Conservation (phyloP, 2,113 vertebrate genomes). For the Megalops atlanticus region DNA sequence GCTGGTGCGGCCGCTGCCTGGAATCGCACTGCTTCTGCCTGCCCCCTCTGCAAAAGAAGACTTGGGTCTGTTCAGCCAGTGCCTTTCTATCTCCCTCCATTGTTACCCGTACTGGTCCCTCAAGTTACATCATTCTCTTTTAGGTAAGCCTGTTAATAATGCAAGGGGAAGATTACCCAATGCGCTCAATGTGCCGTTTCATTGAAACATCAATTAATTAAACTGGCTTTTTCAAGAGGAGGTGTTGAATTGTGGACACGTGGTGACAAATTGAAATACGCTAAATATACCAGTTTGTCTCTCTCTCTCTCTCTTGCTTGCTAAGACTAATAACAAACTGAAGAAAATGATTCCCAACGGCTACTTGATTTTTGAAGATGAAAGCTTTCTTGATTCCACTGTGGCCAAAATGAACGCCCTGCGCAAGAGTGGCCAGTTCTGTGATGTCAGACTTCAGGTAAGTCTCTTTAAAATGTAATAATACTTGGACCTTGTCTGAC, state of each 20-base stretch:
- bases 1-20: constrained; percentile 72
- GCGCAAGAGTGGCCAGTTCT: constrained; percentile 98
- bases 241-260: neutral
- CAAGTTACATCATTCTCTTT: constrained; percentile 64
- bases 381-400: constrained; percentile 95
- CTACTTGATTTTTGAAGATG: constrained; percentile 97
- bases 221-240: constrained; percentile 17
- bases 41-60: constrained; percentile 62
- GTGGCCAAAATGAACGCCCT: constrained; percentile 98
- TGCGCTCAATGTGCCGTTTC: constrained; percentile 26
- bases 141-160: constrained; percentile 74
- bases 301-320: constrained; percentile 26
- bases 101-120: constrained; percentile 42
- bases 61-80: constrained; percentile 59
- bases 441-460: constrained; percentile 98
- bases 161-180: constrained; percentile 40
- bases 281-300: neutral
- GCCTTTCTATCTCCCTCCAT: constrained; percentile 55
- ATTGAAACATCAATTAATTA: constrained; percentile 40
- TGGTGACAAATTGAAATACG: neutral
- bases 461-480: constrained; percentile 20
- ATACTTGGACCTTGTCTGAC: neutral
- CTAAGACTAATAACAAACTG: constrained; percentile 38
- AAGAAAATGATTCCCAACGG: constrained; percentile 95
- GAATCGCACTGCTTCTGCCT: constrained; percentile 62